phyloP scores from a whole-genome alignment of 2,113 vertebrate genomes.

The Guaruba guarouba region DNA sequence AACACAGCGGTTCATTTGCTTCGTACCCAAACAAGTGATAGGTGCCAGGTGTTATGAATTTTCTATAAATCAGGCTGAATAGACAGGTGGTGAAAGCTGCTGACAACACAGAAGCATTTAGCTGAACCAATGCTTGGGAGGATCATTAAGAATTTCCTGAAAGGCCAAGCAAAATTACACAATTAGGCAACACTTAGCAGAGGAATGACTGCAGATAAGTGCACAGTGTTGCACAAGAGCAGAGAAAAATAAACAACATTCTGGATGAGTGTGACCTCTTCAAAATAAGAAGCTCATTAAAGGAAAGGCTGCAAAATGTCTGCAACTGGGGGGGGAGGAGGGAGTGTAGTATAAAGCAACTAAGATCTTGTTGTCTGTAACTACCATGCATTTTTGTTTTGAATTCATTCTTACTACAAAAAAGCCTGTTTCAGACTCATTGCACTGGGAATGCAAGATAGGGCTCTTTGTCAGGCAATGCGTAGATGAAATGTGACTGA shows the following conservation, averaged over 20 bases:
- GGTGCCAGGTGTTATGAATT: background rate
- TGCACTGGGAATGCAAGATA: background rate
- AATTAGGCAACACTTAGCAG: background rate
- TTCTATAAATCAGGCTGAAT: constrained; percentile 16
- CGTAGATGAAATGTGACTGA: background rate
- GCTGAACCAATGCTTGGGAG: background rate
- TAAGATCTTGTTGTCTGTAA: background rate
- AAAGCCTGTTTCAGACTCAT: background rate
- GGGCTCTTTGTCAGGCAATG: background rate
- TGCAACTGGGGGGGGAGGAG: background rate
- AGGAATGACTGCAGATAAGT: background rate
- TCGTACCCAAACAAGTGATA: background rate
- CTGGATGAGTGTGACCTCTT: background rate
- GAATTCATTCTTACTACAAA: background rate
- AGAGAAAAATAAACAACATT: background rate
- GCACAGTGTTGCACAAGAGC: background rate
- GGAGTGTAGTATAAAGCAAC: background rate
- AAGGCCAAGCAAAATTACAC: background rate
- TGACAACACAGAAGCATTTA: constrained; percentile 28
- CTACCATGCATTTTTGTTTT: background rate
- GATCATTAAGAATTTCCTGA: constrained; percentile 13
- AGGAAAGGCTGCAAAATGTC: background rate
- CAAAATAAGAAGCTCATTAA: background rate
- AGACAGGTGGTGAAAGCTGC: constrained; percentile 43
- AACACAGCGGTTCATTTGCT: accelerated